phyloP scores from a whole-genome alignment of 2,888 invertebrate species.

The Scaptomyza cyrtandrae region DNA sequence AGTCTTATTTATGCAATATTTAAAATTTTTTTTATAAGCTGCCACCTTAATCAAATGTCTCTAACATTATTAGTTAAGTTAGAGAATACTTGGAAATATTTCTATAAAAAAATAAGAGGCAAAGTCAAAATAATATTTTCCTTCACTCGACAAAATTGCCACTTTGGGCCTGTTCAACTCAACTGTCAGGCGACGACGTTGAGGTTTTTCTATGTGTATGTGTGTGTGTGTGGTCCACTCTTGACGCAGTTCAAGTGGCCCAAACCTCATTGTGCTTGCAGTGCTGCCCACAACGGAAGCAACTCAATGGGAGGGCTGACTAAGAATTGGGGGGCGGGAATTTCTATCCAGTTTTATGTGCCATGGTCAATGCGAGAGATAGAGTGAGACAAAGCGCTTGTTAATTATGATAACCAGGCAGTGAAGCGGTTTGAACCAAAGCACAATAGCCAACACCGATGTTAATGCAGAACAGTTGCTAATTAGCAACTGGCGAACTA shows the following conservation, averaged over 20 bases:
- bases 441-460: conserved; percentile 45
- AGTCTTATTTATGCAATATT: not conserved
- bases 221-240: conserved; percentile 67
- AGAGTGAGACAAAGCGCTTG: conserved; percentile 55
- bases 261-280: conserved; percentile 21
- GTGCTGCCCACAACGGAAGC: conserved; percentile 55
- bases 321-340: conserved; percentile 29
- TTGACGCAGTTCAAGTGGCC: conserved; percentile 61
- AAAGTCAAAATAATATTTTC: conserved; percentile 23
- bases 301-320: conserved; percentile 60
- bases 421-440: conserved; percentile 28
- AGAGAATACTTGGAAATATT: conserved; percentile 47
- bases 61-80: not conserved
- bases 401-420: conserved; percentile 73
- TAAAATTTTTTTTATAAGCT: not conserved
- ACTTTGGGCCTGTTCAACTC: conserved; percentile 48
- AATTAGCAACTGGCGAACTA: conserved; percentile 66
- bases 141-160: conserved; percentile 39
- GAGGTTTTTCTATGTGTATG: conserved; percentile 21
- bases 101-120: conserved; percentile 33
- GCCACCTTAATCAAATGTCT: conserved; percentile 1
- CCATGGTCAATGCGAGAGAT: conserved; percentile 34
- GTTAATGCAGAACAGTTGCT: conserved; percentile 58
- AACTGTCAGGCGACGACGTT: conserved; percentile 57
- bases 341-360: conserved; percentile 39